Percentiles rank a stretch among this genome's conserved stretches.
These are phyloP conservation scores for Capromys pilorides DNA, from an alignment of 2,797 vertebrate genomes.

Conservation along the genomic window DNA sequence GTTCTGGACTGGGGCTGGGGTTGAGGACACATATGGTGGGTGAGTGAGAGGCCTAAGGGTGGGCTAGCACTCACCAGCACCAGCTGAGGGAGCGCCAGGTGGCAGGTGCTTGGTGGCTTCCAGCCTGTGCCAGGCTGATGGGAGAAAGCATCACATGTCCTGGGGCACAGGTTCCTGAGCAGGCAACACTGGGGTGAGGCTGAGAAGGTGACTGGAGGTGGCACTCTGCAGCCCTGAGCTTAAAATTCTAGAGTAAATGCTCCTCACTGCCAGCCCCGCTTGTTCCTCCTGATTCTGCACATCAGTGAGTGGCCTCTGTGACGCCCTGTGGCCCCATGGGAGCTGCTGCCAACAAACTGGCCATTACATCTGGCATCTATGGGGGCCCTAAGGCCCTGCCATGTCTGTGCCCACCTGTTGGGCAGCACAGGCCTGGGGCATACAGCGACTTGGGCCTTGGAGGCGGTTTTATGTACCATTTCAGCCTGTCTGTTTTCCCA, in stretches of 20 bases:
- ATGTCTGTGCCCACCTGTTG: constrained; percentile 73
- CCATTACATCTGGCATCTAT: constrained; percentile 57
- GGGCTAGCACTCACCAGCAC: neutral
- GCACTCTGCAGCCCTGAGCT: neutral
- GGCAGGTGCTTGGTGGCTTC: neutral
- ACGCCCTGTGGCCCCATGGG: neutral
- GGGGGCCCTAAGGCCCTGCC: constrained; percentile 55
- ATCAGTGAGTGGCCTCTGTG: constrained; percentile 29
- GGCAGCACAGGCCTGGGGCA: neutral
- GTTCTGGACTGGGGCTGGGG: neutral
- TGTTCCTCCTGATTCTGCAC: constrained; percentile 1
- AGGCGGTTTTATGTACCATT: constrained; percentile 34
- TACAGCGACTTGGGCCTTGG: constrained; percentile 2
- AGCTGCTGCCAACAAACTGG: constrained; percentile 59
- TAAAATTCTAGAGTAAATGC: neutral
- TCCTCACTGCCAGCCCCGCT: constrained; percentile 30
- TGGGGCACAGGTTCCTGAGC: neutral
- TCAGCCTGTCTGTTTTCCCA: constrained; percentile 11
- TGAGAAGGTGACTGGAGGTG: neutral
- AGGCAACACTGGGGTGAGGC: neutral
- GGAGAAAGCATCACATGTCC: neutral
- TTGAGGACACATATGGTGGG: neutral
- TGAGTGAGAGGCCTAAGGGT: neutral
- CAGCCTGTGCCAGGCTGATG: neutral
- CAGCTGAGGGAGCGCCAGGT: neutral